Conservation (phyloP, 2,797 vertebrate species). For the Pyrrhura leucotis region DNA sequence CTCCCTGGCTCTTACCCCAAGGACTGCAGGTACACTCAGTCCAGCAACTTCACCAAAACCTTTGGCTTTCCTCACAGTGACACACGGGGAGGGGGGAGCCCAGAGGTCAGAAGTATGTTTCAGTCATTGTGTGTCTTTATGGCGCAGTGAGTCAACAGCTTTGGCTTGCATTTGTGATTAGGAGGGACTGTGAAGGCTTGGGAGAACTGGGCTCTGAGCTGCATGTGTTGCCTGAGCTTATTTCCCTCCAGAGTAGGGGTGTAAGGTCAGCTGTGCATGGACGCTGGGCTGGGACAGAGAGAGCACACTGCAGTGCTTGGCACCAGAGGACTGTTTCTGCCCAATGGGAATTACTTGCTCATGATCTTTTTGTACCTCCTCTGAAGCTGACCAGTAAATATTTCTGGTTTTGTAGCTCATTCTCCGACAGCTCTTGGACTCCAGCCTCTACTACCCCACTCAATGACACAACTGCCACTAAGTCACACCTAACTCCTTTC, state of each 20-base stretch:
- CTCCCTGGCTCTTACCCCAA: not conserved
- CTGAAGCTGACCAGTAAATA: constrained; percentile 54
- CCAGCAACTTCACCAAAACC: not conserved
- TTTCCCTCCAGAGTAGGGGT: not conserved
- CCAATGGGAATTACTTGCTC: not conserved
- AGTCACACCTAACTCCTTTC: constrained; percentile 86
- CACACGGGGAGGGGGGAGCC: fast-evolving
- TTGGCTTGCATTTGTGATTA: not conserved
- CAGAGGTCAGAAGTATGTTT: not conserved
- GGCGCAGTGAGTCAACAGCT: not conserved
- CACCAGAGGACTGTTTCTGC: not conserved
- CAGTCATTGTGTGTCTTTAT: not conserved
- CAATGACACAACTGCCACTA: constrained; percentile 91
- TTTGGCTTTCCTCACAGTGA: not conserved
- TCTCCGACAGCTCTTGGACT: constrained; percentile 89
- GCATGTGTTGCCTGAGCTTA: fast-evolving
- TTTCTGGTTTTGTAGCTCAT: constrained; percentile 85
- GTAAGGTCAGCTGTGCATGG: not conserved
- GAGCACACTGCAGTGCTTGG: not conserved
- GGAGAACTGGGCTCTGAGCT: not conserved
- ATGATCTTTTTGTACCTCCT: not conserved
- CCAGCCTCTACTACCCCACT: constrained; percentile 90
- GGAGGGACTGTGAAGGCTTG: not conserved
- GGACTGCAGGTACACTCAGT: not conserved
- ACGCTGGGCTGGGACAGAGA: not conserved